phyloP scores from a whole-genome alignment of 1,140 invertebrate genomes.

The Tetraneura akinire region DNA sequence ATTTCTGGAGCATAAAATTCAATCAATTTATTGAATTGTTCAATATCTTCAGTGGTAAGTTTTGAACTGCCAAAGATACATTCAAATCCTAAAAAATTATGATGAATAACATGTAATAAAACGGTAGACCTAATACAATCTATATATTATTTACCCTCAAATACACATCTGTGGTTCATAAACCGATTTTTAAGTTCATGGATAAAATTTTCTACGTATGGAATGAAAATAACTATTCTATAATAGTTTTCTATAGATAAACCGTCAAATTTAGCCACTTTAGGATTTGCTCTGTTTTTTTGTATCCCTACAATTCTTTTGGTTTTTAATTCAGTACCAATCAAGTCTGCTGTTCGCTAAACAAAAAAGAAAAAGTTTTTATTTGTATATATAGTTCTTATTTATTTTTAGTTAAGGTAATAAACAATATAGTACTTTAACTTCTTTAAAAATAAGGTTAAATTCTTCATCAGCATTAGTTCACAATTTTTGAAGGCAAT shows the following conservation, averaged over 20 bases:
- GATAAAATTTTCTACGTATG: not conserved
- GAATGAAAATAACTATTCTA: not conserved
- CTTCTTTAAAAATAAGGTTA: too few relatives aligned
- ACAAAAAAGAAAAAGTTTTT: too few relatives aligned
- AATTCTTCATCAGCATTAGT: not conserved
- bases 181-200: not conserved
- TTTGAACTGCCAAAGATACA: slow-evolving; percentile 8
- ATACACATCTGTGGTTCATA: slow-evolving; percentile 13
- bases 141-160: slow-evolving; percentile 1
- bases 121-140: not conserved
- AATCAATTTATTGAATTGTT: not conserved
- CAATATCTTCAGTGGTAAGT: not conserved
- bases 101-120: not conserved
- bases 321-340: not conserved
- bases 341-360: not conserved
- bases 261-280: too few relatives aligned
- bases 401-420: too few relatives aligned
- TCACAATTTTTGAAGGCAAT: too few relatives aligned
- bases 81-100: slow-evolving; percentile 13
- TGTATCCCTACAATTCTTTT: slow-evolving; percentile 8
- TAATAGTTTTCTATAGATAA: slow-evolving; percentile 6
- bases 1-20: slow-evolving; percentile 17
- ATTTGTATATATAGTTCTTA: too few relatives aligned
- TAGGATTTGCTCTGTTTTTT: slow-evolving; percentile 7
- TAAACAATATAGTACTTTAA: too few relatives aligned